Conservation (phyloP, 2,113 vertebrate genomes). For the Elgaria multicarinata region DNA sequence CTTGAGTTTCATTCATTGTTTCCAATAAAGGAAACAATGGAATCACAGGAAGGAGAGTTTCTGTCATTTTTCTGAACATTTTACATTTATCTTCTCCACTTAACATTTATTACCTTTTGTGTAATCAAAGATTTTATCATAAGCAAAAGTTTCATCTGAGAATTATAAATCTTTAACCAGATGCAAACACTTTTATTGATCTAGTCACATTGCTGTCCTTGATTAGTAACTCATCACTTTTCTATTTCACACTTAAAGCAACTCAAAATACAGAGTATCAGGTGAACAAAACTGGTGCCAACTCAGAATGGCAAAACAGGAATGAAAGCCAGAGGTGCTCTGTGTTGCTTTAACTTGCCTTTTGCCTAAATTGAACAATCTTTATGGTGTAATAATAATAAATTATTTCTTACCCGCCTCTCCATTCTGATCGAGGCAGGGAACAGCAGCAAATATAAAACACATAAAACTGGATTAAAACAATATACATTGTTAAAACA, state of each 20-base stretch:
- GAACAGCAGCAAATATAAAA: no score
- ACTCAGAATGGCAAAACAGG: not conserved
- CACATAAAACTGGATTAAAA: no score
- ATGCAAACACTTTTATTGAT: conserved; percentile 34
- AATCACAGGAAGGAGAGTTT: not conserved
- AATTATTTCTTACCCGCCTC: no score
- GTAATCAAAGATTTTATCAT: conserved; percentile 44
- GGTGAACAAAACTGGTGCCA: not conserved
- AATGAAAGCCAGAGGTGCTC: not conserved
- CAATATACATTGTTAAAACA: no score
- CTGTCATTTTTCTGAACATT: not conserved
- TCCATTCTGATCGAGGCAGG: no score
- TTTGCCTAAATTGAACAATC: not conserved
- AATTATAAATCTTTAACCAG: conserved; percentile 44
- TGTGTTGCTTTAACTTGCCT: not conserved
- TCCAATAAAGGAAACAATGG: not conserved
- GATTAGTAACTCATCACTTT: not conserved
- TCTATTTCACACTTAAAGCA: conserved; percentile 21
- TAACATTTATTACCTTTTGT: conserved; percentile 22
- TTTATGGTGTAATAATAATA: not conserved
- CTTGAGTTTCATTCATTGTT: not conserved
- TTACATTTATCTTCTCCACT: conserved; percentile 29
- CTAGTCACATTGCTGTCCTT: not conserved
- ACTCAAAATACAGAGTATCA: not conserved
- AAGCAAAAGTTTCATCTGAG: conserved; percentile 31